A percentile compares a stretch with the other conserved stretches of the same genome.
These are phyloP conservation scores for Cryptotermes secundus DNA, from an alignment of 1,140 invertebrate species.

Conservation along the genomic window DNA sequence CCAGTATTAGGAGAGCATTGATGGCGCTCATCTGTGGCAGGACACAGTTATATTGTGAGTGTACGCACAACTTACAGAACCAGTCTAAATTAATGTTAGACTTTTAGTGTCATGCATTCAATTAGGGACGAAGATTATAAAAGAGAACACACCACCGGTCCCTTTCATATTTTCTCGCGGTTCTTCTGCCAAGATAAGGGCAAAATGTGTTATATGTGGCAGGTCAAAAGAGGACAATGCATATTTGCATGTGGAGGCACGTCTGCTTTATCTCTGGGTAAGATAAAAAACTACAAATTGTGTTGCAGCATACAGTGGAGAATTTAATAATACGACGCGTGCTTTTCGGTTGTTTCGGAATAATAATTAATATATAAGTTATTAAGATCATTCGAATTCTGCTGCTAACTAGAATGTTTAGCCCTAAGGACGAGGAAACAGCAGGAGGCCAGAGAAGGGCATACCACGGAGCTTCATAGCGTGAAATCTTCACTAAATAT, in stretches of 20 bases:
- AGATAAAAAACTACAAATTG: conserved; percentile 1
- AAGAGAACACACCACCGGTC: not conserved
- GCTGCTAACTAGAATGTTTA: too few relatives aligned
- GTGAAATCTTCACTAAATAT: too few relatives aligned
- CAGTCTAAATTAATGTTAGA: not conserved
- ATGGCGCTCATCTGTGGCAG: not conserved
- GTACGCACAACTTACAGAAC: not conserved
- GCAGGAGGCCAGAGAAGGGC: too few relatives aligned
- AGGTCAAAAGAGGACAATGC: not conserved
- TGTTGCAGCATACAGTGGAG: not conserved
- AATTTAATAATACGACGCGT: not conserved
- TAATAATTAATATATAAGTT: not conserved
- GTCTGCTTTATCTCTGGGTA: not conserved
- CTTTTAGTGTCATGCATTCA: not conserved
- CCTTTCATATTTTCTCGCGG: not conserved
- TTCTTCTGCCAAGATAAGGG: not conserved
- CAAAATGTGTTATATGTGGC: not conserved
- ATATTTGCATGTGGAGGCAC: not conserved
- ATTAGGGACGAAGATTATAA: not conserved
- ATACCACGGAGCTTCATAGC: too few relatives aligned
- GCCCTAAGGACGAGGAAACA: too few relatives aligned
- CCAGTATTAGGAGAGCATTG: not conserved
- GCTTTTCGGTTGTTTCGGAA: not conserved
- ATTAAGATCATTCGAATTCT: too few relatives aligned
- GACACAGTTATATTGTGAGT: not conserved